Base-by-base conservation (phyloP, 2,113 vertebrate genomes). In the Ginglymostoma cirratum region DNA sequence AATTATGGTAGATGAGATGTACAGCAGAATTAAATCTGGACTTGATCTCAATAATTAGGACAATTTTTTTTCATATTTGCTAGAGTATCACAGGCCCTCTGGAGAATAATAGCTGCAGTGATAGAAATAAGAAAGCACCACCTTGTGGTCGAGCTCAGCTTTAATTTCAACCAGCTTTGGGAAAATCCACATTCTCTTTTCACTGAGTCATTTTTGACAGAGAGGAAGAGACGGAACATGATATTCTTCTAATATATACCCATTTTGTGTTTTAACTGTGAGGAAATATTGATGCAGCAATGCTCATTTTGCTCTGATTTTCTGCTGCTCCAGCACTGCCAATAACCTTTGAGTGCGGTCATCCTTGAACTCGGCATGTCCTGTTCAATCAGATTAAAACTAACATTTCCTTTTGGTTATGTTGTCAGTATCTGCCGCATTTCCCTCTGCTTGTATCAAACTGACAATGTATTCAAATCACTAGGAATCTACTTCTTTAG, bases 341-440 rank as follows among this genome's bases (percentile, higher is more conserved):
- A 38, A 38, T 93, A 7, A 61, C 19, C 34, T 93, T 93, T 38
- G 19, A 65, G 61, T 90, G 87, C 15, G 2, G 17, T 76, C 19
- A 65, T n/a, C 61, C 21, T n/a, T 42, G 89, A 93, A 66, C 1
- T n/a, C 67, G 89, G 21, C 65, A 65, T 93, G n/a, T 92, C 61
- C 89, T 66, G 89, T 92, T 92, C 19, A 65, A 92, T 92, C 61
- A 92, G 55, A 66, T 92, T 65, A 66, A 14, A 92, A 83, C 21
- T 42, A 42, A 17, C 38, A 83, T 83, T 42, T 5, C 78, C 15
- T 92, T 92, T 66, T 92, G 34, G 61, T 92, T 61, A 66, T 38
- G 89, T 27, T 30, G n/a, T 6, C 61, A 42, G 61, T 61, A 66
- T 3, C 89, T 66, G 17, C 89, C 15, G 2, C 45, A 34, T n/a